Percentiles rank a stretch among this genome's conserved stretches.
phyloP scores from a whole-genome alignment of 2,113 vertebrate genomes.

The Psittacara wagleri region DNA sequence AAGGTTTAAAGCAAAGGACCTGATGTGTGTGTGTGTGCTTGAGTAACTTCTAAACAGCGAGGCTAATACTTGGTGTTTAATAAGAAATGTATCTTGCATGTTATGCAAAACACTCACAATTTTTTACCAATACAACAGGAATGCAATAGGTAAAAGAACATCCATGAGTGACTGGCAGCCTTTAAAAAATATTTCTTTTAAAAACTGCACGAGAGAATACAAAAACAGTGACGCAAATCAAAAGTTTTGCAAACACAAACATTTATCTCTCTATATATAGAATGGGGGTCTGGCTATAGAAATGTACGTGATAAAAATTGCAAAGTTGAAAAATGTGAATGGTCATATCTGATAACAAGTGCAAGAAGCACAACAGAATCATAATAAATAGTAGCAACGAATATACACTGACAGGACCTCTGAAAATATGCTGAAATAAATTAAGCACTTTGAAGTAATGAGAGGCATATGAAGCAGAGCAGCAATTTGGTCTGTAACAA shows the following conservation, averaged over 20 bases:
- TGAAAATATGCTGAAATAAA: not conserved
- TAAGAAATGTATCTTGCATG: not conserved
- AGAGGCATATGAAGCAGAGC: not conserved
- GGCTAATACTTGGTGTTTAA: not conserved
- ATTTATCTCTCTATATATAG: not conserved
- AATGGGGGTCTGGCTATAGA: not conserved
- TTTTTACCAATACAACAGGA: slow-evolving; percentile 33
- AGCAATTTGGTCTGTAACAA: not conserved
- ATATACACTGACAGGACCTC: not conserved
- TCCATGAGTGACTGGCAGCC: not conserved
- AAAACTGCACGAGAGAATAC: slow-evolving; percentile 42
- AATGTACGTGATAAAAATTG: not conserved
- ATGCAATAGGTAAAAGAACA: not conserved
- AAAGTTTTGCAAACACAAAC: not conserved
- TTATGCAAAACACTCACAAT: not conserved
- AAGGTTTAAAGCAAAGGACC: slow-evolving; percentile 45
- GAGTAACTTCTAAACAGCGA: not conserved
- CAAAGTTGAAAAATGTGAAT: not conserved
- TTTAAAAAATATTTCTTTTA: slow-evolving; percentile 7
- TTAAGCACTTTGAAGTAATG: slow-evolving; percentile 15
- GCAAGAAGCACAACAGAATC: not conserved
- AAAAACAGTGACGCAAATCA: slow-evolving; percentile 33
- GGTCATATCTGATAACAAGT: not conserved
- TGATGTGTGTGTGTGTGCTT: not conserved
- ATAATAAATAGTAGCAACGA: not conserved